phyloP scores from a whole-genome alignment of 2,113 vertebrate species.

The Channa maculata region DNA sequence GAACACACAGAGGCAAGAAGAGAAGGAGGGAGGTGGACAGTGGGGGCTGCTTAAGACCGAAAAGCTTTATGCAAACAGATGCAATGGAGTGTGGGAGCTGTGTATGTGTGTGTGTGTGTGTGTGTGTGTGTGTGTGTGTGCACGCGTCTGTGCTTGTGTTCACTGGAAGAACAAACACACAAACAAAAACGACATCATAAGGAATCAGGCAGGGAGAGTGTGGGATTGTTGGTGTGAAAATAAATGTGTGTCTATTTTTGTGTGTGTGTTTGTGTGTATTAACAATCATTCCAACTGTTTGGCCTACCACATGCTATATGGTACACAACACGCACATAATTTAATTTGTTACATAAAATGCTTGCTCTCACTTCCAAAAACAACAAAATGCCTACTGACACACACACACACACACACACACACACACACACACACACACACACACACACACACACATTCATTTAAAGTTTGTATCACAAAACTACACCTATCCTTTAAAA shows the following conservation, averaged over 20 bases:
- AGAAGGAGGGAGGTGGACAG: conserved; percentile 4
- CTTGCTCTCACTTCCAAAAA: conserved; percentile 11
- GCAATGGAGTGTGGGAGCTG: conserved; percentile 56
- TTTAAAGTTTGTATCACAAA: no score
- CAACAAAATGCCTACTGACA: conserved; percentile 28
- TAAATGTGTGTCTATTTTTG: conserved; percentile 23
- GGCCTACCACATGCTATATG: no score
- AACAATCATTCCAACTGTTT: no score
- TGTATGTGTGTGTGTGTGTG: conserved; percentile 41
- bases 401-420: conserved; percentile 16
- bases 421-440: neutral
- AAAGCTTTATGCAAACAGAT: conserved; percentile 59
- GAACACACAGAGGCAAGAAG: conserved; percentile 13
- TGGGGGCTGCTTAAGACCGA: conserved; percentile 57
- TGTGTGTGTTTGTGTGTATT: conserved; percentile 1
- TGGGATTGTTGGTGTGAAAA: conserved; percentile 56
- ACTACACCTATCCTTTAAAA: no score
- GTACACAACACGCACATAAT: conserved; percentile 16
- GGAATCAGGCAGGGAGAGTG: conserved; percentile 33
- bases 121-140: conserved; percentile 5
- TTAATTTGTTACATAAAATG: conserved; percentile 25
- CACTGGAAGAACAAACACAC: neutral
- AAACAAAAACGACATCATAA: conserved; percentile 29
- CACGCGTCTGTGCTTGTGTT: conserved; percentile 21
- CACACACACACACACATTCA: no score